phyloP scores from a whole-genome alignment of 2,888 invertebrate species.

The Monopis laevigella region DNA sequence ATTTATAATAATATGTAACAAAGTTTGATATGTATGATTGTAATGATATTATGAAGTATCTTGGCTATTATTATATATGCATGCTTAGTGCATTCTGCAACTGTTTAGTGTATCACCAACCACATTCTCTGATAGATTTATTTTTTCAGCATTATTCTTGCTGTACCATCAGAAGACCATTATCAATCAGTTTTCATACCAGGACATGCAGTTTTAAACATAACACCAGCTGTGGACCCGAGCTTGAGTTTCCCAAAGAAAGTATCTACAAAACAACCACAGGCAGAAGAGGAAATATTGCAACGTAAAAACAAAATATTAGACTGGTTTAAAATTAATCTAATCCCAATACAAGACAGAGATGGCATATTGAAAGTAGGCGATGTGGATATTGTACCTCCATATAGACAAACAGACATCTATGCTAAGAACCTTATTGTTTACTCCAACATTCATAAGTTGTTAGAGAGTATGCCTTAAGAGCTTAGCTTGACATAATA shows the following conservation, averaged over 20 bases:
- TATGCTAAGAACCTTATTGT: constrained; percentile 3
- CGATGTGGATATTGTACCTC: neutral
- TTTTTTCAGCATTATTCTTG: neutral
- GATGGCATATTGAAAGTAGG: neutral
- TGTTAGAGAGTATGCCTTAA: neutral
- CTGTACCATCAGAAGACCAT: neutral
- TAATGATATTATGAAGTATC: no score
- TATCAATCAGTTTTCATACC: neutral
- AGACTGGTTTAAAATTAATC: neutral
- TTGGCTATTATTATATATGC: no score
- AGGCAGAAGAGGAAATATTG: neutral
- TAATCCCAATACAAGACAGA: neutral
- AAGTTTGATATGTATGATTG: no score
- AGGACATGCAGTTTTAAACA: neutral
- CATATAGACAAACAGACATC: neutral
- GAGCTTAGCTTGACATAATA: neutral
- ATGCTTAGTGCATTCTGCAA: no score
- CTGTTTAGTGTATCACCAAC: no score
- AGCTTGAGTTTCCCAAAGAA: neutral
- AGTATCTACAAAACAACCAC: no score
- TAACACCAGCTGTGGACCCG: neutral
- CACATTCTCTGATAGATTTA: no score
- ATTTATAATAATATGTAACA: no score
- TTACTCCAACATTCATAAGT: neutral
- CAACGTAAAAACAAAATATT: neutral